Evolutionary conservation across 2,888 invertebrate genomes (phyloP), one percentile per base, ranked within the genome.

Genomic region (Hydrotaea diabolus): DNA sequence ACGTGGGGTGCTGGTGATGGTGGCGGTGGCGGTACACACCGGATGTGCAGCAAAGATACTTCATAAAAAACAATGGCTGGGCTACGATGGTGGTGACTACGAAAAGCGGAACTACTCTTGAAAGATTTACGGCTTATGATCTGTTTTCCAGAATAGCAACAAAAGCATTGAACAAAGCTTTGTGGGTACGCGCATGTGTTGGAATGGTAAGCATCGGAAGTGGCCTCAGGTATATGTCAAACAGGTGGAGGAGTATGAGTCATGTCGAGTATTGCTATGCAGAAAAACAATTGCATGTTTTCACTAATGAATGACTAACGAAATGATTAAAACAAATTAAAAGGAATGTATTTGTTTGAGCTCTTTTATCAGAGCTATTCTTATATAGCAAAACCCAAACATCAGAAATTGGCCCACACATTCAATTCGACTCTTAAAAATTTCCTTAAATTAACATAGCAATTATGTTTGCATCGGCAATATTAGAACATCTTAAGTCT

Each of bases 31-130:
- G 57, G 21, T 19, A 17, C 39, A 21, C 1, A 66, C 66, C 66
- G 66, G 66, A 66, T 66, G 66, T 66, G 43, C 77, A 64, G 77
- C 49, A 59, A 62, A 26, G 7, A 76, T 11, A 11, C 57, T 77
- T 53, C 23, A 49, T 49, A 49, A n/a, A n/a, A 55, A 21, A 55
- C 8, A 55, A 17, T 55, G 1, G 59, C 11, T 59, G 59, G 59
- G 49, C 49, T 1, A 49, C 13, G 23, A 23, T 26, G 39, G 39
- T 46, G 21, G 62, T 36, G 74, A 39, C 64, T 26, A 74, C 55
- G 9, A 89, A 90, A 88, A 91, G 90, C 92, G 92, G 92, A 92
- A 92, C 92, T 92, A 92, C 92, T 92, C 90, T 92, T 90, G 91
- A 92, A 91, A 92, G 92, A 91, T 89, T 91, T 88, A 87, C 88